A percentile compares a stretch with the other conserved stretches of the same genome.
Conservation (phyloP, 2,888 invertebrate species). For the Heliothis peltigera region DNA sequence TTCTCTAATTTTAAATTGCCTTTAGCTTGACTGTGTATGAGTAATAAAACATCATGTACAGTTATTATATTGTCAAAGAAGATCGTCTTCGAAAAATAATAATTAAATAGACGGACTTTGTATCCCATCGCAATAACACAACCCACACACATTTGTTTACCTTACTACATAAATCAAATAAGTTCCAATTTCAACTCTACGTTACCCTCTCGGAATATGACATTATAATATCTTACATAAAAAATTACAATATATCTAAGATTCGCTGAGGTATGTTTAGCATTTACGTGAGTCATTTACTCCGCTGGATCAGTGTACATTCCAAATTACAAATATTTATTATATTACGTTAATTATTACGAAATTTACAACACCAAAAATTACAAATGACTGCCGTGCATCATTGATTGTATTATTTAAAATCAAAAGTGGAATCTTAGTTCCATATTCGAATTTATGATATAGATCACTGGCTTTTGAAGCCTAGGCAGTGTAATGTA, state of each 20-base stretch:
- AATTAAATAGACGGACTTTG: slow-evolving; percentile 54
- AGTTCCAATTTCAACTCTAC: slow-evolving; percentile 42
- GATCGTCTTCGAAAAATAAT: slow-evolving; percentile 23
- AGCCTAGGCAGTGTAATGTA: slow-evolving; percentile 71
- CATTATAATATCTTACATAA: slow-evolving; percentile 58
- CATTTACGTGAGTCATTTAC: slow-evolving; percentile 52
- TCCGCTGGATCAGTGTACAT: slow-evolving; percentile 70
- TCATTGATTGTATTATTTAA: slow-evolving; percentile 30
- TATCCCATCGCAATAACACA: slow-evolving; percentile 52
- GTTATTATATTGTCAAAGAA: slow-evolving; percentile 23
- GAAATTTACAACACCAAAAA: slow-evolving; percentile 40
- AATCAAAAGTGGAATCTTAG: slow-evolving; percentile 22
- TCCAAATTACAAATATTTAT: slow-evolving; percentile 60
- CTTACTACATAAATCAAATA: slow-evolving; percentile 48
- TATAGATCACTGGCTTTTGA: slow-evolving; percentile 72
- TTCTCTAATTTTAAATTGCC: slow-evolving; percentile 24
- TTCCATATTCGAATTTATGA: slow-evolving; percentile 37
- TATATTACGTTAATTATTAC: slow-evolving; percentile 33
- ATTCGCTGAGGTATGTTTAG: slow-evolving; percentile 66
- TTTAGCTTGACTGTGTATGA: slow-evolving; percentile 29
- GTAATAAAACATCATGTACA: slow-evolving; percentile 9
- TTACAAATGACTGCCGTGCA: slow-evolving; percentile 44
- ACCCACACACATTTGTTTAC: slow-evolving; percentile 34
- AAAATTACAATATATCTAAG: slow-evolving; percentile 63
- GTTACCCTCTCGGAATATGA: slow-evolving; percentile 51